Conservation (phyloP, 2,888 invertebrate genomes). For the Lottia gigantea region DNA sequence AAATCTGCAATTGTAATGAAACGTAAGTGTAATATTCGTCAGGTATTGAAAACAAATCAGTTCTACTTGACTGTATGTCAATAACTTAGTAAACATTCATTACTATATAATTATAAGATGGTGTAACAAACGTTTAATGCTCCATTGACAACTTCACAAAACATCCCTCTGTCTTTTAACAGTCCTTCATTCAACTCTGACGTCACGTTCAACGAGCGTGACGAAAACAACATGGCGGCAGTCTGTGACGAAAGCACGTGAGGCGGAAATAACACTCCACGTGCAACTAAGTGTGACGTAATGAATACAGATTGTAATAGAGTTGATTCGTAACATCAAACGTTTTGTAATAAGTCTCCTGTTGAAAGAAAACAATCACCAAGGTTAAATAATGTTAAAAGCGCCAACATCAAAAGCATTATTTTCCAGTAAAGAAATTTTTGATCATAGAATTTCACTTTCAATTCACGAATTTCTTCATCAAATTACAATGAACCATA, state of each 20-base stretch:
- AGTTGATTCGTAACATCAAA: background rate
- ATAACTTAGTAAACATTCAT: background rate
- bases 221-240: background rate
- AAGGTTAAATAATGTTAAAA: background rate
- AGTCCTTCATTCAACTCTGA: background rate
- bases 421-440: no score
- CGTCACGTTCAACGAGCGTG: background rate
- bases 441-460: background rate
- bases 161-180: background rate
- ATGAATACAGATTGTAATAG: background rate
- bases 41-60: no score
- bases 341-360: background rate
- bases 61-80: background rate
- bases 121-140: background rate
- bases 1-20: no score
- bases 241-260: background rate
- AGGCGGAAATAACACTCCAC: constrained; percentile 8
- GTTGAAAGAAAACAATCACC: constrained; percentile 4
- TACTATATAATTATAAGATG: constrained; percentile 1
- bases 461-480: background rate
- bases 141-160: background rate
- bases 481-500: constrained; percentile 1
- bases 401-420: background rate
- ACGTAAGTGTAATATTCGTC: no score
- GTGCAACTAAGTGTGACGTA: background rate